Percentiles rank a stretch among this genome's conserved stretches.
Evolutionary conservation across 2,888 invertebrate genomes (phyloP).

Genomic region (Phaonia tiefii): DNA sequence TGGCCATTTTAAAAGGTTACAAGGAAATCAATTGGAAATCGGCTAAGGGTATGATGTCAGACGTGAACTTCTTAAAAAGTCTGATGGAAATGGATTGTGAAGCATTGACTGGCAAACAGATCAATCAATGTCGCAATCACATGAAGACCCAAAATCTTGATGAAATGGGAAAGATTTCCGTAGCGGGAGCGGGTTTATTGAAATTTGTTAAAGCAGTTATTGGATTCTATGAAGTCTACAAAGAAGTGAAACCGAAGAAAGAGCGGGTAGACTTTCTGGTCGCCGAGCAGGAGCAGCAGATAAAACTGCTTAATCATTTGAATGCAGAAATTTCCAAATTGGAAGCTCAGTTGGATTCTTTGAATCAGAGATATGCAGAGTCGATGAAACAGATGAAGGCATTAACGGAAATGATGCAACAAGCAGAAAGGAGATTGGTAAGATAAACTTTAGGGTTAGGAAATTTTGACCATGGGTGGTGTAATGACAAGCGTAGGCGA

Average conservation of each 20-base stretch:
- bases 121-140: constrained; percentile 86
- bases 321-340: constrained; percentile 87
- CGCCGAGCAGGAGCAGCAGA: constrained; percentile 84
- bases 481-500: too few species aligned
- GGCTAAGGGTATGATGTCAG: constrained; percentile 95
- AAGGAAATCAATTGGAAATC: constrained; percentile 95
- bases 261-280: constrained; percentile 91
- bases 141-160: constrained; percentile 87
- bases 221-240: constrained; percentile 93
- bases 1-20: constrained; percentile 90
- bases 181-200: constrained; percentile 92
- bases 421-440: constrained; percentile 80
- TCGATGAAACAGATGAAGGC: constrained; percentile 84
- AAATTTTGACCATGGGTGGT: too few species aligned
- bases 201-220: constrained; percentile 93
- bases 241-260: constrained; percentile 92
- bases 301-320: constrained; percentile 86
- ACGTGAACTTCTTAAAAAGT: constrained; percentile 89
- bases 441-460: too few species aligned
- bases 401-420: constrained; percentile 79
- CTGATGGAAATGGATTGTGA: constrained; percentile 94
- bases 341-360: constrained; percentile 85
- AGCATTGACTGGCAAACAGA: constrained; percentile 86
- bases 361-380: constrained; percentile 88
- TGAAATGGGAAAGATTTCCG: constrained; percentile 91